Percentiles rank a stretch among this genome's conserved stretches.
Conservation (phyloP, 2,113 vertebrate species). For the Pantherophis guttatus region DNA sequence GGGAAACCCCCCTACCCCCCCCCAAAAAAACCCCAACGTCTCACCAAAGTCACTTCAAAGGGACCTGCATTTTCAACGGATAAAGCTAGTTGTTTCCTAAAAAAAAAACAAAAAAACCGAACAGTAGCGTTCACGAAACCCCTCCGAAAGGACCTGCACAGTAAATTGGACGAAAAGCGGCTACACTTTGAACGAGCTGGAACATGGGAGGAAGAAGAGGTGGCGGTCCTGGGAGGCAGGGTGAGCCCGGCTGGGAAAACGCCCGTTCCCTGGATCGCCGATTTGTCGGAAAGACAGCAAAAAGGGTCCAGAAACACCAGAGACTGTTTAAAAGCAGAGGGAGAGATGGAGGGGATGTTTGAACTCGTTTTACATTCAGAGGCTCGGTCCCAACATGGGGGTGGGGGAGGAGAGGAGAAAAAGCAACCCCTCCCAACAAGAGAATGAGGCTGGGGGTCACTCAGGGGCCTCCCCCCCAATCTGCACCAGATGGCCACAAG, state of each 20-base stretch:
- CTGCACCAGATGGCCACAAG: background rate
- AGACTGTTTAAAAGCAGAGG: constrained; percentile 23
- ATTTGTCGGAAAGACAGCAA: constrained; percentile 30
- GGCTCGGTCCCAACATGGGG: background rate
- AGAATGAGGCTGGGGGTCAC: background rate
- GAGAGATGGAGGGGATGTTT: constrained; percentile 5
- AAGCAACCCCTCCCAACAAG: background rate
- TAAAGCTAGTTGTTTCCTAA: constrained; percentile 59
- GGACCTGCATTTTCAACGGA: constrained; percentile 57
- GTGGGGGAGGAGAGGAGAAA: background rate
- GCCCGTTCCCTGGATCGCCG: constrained; percentile 31
- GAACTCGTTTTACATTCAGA: background rate
- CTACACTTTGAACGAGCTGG: constrained; percentile 32
- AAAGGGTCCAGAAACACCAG: constrained; percentile 4
- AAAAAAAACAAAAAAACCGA: background rate
- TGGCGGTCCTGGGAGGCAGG: constrained; percentile 18
- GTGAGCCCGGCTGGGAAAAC: constrained; percentile 37
- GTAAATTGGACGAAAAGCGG: constrained; percentile 31
- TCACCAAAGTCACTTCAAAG: constrained; percentile 74
- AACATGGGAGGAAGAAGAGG: background rate
- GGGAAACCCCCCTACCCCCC: background rate
- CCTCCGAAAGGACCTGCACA: constrained; percentile 38
- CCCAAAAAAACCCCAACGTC: background rate
- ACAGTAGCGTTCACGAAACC: constrained; percentile 64
- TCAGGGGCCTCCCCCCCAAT: accelerated